Percentiles rank a stretch among this genome's conserved stretches.
Conservation (phyloP, 2,888 invertebrate species). For the Gryllus longicercus region DNA sequence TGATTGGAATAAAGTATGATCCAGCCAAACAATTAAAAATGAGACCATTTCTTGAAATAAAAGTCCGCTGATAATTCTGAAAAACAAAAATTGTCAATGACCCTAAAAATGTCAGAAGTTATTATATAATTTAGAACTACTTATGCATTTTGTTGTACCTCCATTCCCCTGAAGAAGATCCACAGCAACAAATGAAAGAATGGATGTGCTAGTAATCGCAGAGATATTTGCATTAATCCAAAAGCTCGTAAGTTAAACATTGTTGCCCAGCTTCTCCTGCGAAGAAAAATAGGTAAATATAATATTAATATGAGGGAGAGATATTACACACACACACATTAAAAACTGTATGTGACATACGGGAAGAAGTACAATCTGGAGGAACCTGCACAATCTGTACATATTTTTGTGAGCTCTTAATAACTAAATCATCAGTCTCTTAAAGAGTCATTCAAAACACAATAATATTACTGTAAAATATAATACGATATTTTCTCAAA, state of each 20-base stretch:
- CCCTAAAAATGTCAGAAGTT: no score
- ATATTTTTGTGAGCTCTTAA: no score
- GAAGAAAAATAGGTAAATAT: constrained; percentile 37
- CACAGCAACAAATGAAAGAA: constrained; percentile 73
- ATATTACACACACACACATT: no score
- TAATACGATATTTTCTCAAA: no score
- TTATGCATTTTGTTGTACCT: constrained; percentile 45
- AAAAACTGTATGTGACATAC: no score
- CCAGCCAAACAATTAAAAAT: constrained; percentile 66
- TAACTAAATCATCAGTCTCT: no score
- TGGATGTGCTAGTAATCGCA: constrained; percentile 71
- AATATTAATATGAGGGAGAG: no score
- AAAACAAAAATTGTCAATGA: constrained; percentile 38
- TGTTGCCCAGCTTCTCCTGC: constrained; percentile 70
- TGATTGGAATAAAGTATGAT: constrained; percentile 65
- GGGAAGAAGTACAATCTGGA: no score
- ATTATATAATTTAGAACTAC: no score
- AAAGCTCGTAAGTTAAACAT: constrained; percentile 73
- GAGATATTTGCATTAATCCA: constrained; percentile 71
- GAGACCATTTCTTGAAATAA: constrained; percentile 66
- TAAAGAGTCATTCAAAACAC: no score
- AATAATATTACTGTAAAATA: no score
- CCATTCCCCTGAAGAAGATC: constrained; percentile 70
- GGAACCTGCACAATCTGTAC: no score
- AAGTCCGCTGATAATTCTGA: constrained; percentile 64